These are phyloP conservation scores for Catocala sponsa DNA, from an alignment of 2,888 invertebrate genomes.

Conservation along the genomic window DNA sequence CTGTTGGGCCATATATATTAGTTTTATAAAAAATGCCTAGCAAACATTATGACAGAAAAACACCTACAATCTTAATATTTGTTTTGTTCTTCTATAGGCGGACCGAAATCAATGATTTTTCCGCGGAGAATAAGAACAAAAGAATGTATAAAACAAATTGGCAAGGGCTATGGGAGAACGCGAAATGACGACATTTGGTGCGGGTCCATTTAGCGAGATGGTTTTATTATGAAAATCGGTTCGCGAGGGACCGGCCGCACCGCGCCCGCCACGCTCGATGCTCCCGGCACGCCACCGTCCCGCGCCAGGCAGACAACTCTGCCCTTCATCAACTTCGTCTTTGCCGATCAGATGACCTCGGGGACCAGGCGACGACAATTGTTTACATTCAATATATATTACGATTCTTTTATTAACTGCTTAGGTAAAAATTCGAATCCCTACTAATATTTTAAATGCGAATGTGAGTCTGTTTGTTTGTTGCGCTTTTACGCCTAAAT, in stretches of 20 bases:
- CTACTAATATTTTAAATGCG: too few relatives aligned
- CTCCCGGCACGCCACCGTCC: neutral
- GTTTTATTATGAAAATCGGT: constrained; percentile 81
- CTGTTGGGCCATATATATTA: too few relatives aligned
- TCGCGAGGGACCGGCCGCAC: constrained; percentile 56
- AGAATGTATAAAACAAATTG: constrained; percentile 70
- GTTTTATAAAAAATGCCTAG: too few relatives aligned
- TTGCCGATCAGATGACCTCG: constrained; percentile 9
- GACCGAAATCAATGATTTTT: constrained; percentile 61
- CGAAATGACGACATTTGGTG: constrained; percentile 60
- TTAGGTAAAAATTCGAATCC: too few relatives aligned
- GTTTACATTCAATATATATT: constrained; percentile 21
- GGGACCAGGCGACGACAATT: constrained; percentile 15
- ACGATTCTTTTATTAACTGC: too few relatives aligned
- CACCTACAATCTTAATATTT: neutral
- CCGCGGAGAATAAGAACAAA: constrained; percentile 48
- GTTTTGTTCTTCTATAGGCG: constrained; percentile 2
- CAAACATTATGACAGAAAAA: neutral
- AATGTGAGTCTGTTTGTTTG: too few relatives aligned
- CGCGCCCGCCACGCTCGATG: constrained; percentile 12
- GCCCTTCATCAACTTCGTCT: constrained; percentile 22
- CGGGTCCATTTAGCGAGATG: constrained; percentile 75
- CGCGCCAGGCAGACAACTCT: constrained; percentile 6
- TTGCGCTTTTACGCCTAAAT: too few relatives aligned
- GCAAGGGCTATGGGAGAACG: constrained; percentile 58